Evolutionary conservation across 92 coral and sea anemone genomes (phyloP), one percentile per base, ranked within the genome.

Genomic region (Pocillopora grandis): DNA sequence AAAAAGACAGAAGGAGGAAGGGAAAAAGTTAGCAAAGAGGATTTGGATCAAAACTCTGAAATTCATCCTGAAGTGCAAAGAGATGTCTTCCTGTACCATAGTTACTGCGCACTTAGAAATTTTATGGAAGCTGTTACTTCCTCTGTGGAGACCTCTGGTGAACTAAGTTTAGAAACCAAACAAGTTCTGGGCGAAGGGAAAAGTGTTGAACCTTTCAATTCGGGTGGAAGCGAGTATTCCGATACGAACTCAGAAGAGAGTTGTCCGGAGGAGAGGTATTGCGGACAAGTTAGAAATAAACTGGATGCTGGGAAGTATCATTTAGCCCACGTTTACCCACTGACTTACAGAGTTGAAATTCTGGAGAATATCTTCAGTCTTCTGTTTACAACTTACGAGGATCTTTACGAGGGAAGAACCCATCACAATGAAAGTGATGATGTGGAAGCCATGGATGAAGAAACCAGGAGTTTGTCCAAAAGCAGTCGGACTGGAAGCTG

Each of bases 281-380:
- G 33, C 48, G 66, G 31, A 66, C 66, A 73, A 21, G 82, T 79
- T 57, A 23, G 17, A 52, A 75, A 56, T 71, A 82, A 84, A 73
- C 88, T 97, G 7, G 88, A 84, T 14, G 92, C 91, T 62, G 98
- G 94, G 11, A 89, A 86, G 55, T 72, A 80, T 57, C 95, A 94
- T 86, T 69, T 97, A 74, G 65, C 89, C n/a, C 87, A 88, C 16
- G 94, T 97, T 6, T 94, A 86, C 67, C 99, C 99, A 13, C 75
- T 97, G 70, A 89, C 98, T 1, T 97, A 92, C 84, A 81, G 99
- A 64, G 93, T 92, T 37, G 99, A 97, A 80, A 75, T 97, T 69
- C 86, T 97, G 11, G 99, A 97, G 85, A 85, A 97, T 60, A 88
- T 94, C 66, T 97, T 97, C 62, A 92, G 99, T 77, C 92, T 97